phyloP scores from a whole-genome alignment of 2,888 invertebrate species.

The Ommatoiulus sabulosus region DNA sequence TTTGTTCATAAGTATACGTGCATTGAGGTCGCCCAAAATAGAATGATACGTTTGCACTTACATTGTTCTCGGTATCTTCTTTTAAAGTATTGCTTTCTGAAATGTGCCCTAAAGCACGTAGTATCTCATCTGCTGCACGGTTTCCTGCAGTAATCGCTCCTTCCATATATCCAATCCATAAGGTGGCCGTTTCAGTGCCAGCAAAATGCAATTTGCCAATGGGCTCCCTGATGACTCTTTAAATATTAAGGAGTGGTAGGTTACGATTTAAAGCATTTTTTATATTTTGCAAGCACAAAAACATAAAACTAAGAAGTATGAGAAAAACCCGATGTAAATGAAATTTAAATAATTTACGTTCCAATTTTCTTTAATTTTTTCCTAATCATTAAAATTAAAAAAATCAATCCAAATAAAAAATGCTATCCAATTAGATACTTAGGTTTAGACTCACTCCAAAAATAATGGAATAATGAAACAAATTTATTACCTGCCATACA shows the following conservation, averaged over 20 bases:
- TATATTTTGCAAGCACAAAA: no score
- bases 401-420: no score
- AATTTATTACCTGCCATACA: constrained; percentile 64
- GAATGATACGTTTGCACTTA: neutral
- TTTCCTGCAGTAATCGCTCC: constrained; percentile 42
- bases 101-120: neutral
- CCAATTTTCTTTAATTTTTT: no score
- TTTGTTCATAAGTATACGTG: neutral
- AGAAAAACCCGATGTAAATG: neutral
- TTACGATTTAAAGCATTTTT: no score
- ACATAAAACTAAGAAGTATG: no score
- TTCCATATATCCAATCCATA: constrained; percentile 46
- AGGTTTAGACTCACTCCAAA: neutral
- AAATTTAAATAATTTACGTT: no score
- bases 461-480: neutral
- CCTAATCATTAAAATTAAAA: no score
- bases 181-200: constrained; percentile 19
- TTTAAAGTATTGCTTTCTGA: neutral
- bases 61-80: neutral
- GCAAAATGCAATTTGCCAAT: constrained; percentile 45
- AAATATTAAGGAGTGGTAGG: no score
- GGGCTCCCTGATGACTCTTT: constrained; percentile 23
- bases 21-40: neutral
- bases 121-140: constrained; percentile 39
- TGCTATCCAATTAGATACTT: no score